Base-by-base conservation (phyloP, 2,797 vertebrate genomes). In the Mareca strepera region DNA sequence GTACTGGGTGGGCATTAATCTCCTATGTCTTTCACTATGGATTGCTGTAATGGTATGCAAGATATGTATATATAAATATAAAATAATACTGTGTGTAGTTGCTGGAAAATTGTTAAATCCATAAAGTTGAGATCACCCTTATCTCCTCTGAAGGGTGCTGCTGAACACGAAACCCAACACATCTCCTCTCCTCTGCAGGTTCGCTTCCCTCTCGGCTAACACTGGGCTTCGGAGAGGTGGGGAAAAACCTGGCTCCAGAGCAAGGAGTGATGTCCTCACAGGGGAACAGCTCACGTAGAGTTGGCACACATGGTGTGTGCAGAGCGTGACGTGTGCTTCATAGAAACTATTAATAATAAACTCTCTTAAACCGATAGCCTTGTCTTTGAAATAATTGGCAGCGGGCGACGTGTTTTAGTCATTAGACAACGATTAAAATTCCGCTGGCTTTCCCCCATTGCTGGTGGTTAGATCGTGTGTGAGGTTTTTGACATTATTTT, bases 401-500 rank as follows among this genome's bases (percentile, higher is more conserved):
- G 44, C 0, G 0, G 1, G 3, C 31, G 48, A 10, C 53, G 53
- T 85, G 53, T 79, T 88, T 72, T 48, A 74, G 33, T 82, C 2
- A 4, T 93, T 77, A 80, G 26, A 83, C 92, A 90, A 62, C 2
- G 10, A n/a, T 1, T 7, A 87, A 96, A 96, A 88, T 78, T 56
- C 95, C 94, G 0, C 26, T 55, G 96, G 94, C 17, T 92, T 96
- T 95, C 66, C 94, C 89, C 90, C 12, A 17, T 43, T 58, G 44
- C 15, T 46, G 72, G 88, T 69, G 93, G 88, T 94, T 86, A 93
- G 44, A 17, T 82, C 18, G 29, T 43, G 53, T 56, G 28, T 79
- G 80, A 84, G 72, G 77, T 63, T 84, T 96, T 78, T 90, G 86
- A 80, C 64, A 28, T 79, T 84, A 90, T 80, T 92, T 93, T 80